These are phyloP conservation scores for Lepeophtheirus salmonis DNA, from an alignment of 1,140 invertebrate species.

Conservation along the genomic window DNA sequence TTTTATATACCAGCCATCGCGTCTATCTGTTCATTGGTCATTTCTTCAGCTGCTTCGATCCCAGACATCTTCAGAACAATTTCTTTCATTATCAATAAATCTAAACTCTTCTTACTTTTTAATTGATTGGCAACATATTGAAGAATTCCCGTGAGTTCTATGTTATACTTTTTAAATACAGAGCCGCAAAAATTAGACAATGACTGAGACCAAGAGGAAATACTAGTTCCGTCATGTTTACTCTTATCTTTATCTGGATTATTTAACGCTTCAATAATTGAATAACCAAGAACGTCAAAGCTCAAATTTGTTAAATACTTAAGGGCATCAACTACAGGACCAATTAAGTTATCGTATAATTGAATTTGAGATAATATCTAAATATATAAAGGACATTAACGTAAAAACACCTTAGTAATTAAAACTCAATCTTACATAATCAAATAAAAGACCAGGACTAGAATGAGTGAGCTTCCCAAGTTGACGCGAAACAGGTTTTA, in stretches of 20 bases:
- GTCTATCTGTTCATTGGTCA: slow-evolving; percentile 85
- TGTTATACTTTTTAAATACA: slow-evolving; percentile 90
- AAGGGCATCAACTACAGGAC: slow-evolving; percentile 89
- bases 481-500: slow-evolving; percentile 81
- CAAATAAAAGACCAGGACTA: slow-evolving; percentile 81
- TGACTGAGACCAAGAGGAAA: slow-evolving; percentile 83
- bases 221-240: slow-evolving; percentile 44
- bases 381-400: slow-evolving; percentile 18
- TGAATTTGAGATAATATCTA: slow-evolving; percentile 74
- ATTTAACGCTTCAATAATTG: slow-evolving; percentile 75
- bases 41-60: slow-evolving; percentile 86
- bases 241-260: slow-evolving; percentile 35
- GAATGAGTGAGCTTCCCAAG: slow-evolving; percentile 93
- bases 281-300: slow-evolving; percentile 89
- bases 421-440: slow-evolving; percentile 69
- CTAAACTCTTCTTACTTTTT: slow-evolving; percentile 82
- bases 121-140: slow-evolving; percentile 95
- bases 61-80: slow-evolving; percentile 99
- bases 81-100: slow-evolving; percentile 86
- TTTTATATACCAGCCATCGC: slow-evolving; percentile 77
- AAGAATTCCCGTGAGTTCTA: slow-evolving; percentile 80
- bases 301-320: slow-evolving; percentile 89
- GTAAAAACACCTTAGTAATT: too few species aligned
- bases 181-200: slow-evolving; percentile 82
- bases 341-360: slow-evolving; percentile 86